Percentiles rank a stretch among this genome's conserved stretches.
Evolutionary conservation across 1,140 invertebrate species (phyloP).

Genomic region (Eueides isabella): DNA sequence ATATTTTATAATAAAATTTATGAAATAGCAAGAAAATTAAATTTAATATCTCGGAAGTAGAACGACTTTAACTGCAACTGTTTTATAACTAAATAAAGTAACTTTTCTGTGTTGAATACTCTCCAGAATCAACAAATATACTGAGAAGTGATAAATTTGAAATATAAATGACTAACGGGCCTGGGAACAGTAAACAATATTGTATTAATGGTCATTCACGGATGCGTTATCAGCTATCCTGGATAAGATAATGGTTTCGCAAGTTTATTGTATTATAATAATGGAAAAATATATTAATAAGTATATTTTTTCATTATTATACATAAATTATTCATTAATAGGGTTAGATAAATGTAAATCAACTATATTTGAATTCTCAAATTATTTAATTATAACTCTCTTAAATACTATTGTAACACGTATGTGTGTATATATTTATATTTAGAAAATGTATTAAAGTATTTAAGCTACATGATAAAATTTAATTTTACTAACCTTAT

Average conservation of each 20-base stretch:
- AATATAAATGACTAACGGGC: slow-evolving; percentile 36
- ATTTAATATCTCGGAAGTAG: not conserved
- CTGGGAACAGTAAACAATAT: slow-evolving; percentile 43
- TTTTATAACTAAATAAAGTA: not conserved
- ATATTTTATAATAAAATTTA: not conserved
- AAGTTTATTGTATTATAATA: not conserved
- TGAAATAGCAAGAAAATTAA: too few species aligned
- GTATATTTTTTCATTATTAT: too few species aligned
- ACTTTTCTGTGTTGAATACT: not conserved
- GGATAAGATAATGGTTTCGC: slow-evolving; percentile 35
- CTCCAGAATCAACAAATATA: slow-evolving; percentile 9
- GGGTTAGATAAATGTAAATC: too few species aligned
- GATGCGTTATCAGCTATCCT: slow-evolving; percentile 34
- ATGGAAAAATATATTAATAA: not conserved
- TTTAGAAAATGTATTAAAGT: too few species aligned
- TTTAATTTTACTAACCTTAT: too few species aligned
- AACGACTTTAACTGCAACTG: too few species aligned
- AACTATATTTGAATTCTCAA: too few species aligned
- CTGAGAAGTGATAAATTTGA: slow-evolving; percentile 32
- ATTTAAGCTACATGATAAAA: too few species aligned
- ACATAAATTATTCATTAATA: too few species aligned
- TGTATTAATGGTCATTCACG: slow-evolving; percentile 33
- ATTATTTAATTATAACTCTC: too few species aligned
- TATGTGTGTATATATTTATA: too few species aligned
- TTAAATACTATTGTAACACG: too few species aligned